Evolutionary conservation across 2,797 vertebrate genomes (phyloP).

Genomic region (Molossus alvarezi): DNA sequence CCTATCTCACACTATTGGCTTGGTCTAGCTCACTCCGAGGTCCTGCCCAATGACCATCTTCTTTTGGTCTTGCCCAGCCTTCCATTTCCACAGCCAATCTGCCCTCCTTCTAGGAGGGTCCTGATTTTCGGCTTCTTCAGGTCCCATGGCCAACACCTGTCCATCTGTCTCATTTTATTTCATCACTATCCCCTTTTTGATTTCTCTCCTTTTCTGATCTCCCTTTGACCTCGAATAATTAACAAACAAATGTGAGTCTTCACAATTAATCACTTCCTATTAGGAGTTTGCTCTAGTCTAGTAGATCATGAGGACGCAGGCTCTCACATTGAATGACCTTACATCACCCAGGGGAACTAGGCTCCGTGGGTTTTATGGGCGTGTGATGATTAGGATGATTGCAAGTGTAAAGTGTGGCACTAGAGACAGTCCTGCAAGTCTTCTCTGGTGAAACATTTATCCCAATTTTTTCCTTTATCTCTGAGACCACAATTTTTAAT

Average conservation of each 20-base stretch:
- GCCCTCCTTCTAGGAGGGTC: neutral
- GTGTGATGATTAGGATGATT: neutral
- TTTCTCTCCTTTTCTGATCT: neutral
- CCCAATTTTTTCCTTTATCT: slow-evolving; percentile 49
- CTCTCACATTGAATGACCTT: neutral
- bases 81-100: neutral
- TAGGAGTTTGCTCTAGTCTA: neutral
- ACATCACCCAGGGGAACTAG: neutral
- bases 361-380: neutral
- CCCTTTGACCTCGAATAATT: neutral
- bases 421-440: slow-evolving; percentile 23
- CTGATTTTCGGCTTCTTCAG: neutral
- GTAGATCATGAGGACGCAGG: neutral
- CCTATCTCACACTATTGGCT: neutral
- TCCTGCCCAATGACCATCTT: neutral
- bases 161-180: neutral
- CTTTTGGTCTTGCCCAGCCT: neutral
- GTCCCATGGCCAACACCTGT: neutral
- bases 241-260: neutral
- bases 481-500: slow-evolving; percentile 66
- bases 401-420: neutral
- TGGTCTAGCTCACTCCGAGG: neutral
- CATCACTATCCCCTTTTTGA: neutral
- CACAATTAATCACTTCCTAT: neutral
- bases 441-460: slow-evolving; percentile 49